Evolutionary conservation across 2,113 vertebrate genomes (phyloP), one percentile per base, ranked within the genome.

Genomic region (Pteropus alecto): DNA sequence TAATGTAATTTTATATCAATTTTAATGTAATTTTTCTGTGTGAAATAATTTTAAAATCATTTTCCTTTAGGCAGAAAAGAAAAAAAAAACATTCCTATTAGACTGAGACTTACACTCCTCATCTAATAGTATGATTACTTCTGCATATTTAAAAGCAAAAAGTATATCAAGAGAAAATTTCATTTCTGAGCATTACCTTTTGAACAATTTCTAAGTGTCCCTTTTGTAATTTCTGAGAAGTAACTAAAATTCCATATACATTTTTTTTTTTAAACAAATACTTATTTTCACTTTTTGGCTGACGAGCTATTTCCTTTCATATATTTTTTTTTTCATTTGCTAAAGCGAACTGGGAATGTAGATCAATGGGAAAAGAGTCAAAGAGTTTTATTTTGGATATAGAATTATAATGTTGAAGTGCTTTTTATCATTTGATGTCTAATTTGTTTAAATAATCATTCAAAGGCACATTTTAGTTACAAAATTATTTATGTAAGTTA

Each of bases 371-470:
- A 94, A 98, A 98, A 89, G 95, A 98, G 54, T 96, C 87, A 95
- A 96, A 97, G 70, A 95, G 95, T 97, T 96, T 65, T 95, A 96
- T 97, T 97, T 98, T 98, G 98, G 76, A 95, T 97, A 97, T 96
- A 95, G 96, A 96, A 92, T 96, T 97, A 68, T 97, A 96, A 97
- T 98, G 98, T 97, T 94, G 96, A 92, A 97, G 87, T 97, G 88
- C 73, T 95, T 98, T 98, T 97, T 97, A 97, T 98, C 95, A 94
- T 97, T 95, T 86, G 84, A 68, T 97, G 95, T 96, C 96, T 97
- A 98, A 98, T 98, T 98, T 98, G 93, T 98, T 97, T 98, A 95
- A 97, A 97, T 96, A 98, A 46, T 28, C 84, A 68, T 97, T 97
- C 97, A 93, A 95, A 98, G 96, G 92, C 97, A 97, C 93, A 91